A percentile compares a stretch with the other conserved stretches of the same genome.
These are phyloP conservation scores for Pseudobourletiella spinata DNA, from an alignment of 1,140 invertebrate species.

Conservation along the genomic window DNA sequence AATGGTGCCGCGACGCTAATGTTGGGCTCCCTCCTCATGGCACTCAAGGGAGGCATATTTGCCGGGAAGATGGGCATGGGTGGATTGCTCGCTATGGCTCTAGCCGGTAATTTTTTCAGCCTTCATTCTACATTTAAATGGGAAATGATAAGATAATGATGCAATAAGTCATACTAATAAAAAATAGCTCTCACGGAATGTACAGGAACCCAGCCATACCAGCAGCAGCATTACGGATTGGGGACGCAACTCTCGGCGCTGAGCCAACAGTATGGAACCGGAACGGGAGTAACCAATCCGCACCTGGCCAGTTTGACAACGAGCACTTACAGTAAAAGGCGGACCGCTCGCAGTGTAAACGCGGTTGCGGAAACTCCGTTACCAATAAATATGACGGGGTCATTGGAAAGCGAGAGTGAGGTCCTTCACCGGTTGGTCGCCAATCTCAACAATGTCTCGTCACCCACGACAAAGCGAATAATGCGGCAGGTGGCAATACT, in stretches of 20 bases:
- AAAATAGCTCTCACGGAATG: too few species aligned
- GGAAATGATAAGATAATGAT: neutral
- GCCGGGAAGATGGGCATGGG: constrained; percentile 21
- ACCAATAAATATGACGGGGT: neutral
- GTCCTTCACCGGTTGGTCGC: neutral
- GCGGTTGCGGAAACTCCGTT: neutral
- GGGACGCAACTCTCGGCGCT: too few species aligned
- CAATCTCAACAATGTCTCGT: neutral
- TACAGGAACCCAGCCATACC: too few species aligned
- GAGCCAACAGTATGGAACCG: too few species aligned
- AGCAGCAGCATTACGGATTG: too few species aligned
- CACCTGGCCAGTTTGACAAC: too few species aligned
- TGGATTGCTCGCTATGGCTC: constrained; percentile 16
- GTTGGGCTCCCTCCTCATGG: constrained; percentile 19
- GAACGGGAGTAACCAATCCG: too few species aligned
- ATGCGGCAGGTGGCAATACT: constrained; percentile 19
- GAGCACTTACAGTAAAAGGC: neutral
- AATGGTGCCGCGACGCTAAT: constrained; percentile 1
- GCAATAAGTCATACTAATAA: neutral
- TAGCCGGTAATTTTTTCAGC: constrained; percentile 9
- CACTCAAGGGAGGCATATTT: constrained; percentile 17
- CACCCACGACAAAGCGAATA: constrained; percentile 3
- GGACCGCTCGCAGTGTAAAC: neutral
- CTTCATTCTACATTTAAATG: neutral
- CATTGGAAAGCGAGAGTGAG: too few species aligned